These are phyloP conservation scores for Thereva nobilitata DNA, from an alignment of 2,888 invertebrate genomes.

Conservation along the genomic window DNA sequence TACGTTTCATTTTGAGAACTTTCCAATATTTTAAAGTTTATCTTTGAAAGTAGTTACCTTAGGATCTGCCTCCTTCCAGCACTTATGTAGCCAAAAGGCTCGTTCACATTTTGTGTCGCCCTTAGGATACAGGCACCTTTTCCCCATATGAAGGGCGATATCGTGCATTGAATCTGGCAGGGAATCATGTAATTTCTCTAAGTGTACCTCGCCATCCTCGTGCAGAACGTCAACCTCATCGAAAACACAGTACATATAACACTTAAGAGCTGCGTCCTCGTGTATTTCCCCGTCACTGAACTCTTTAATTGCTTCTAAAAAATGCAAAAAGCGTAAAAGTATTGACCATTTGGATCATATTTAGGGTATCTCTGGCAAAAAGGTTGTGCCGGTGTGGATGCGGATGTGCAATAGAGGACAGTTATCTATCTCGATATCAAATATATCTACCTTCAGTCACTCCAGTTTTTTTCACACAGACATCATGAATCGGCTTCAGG, in stretches of 20 bases:
- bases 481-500: conserved; percentile 46
- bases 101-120: conserved; percentile 49
- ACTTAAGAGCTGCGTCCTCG: conserved; percentile 49
- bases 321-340: not conserved
- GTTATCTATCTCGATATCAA: not conserved
- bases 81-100: conserved; percentile 51
- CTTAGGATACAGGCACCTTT: conserved; percentile 48
- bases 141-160: conserved; percentile 47
- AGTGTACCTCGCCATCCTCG: conserved; percentile 49
- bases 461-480: conserved; percentile 47
- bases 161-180: conserved; percentile 46
- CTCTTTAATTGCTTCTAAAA: conserved; percentile 47
- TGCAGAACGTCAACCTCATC: conserved; percentile 48
- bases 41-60: conserved; percentile 44
- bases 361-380: not conserved
- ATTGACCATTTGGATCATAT: not conserved
- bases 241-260: conserved; percentile 52
- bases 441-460: conserved; percentile 44
- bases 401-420: not conserved
- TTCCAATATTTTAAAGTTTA: not conserved
- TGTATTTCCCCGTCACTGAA: conserved; percentile 51
- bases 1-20: not conserved
- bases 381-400: not conserved
- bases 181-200: conserved; percentile 46
- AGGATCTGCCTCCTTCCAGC: conserved; percentile 50